Percentiles rank a stretch among this genome's conserved stretches.
phyloP scores from a whole-genome alignment of 2,888 invertebrate species.

The Nezara viridula region DNA sequence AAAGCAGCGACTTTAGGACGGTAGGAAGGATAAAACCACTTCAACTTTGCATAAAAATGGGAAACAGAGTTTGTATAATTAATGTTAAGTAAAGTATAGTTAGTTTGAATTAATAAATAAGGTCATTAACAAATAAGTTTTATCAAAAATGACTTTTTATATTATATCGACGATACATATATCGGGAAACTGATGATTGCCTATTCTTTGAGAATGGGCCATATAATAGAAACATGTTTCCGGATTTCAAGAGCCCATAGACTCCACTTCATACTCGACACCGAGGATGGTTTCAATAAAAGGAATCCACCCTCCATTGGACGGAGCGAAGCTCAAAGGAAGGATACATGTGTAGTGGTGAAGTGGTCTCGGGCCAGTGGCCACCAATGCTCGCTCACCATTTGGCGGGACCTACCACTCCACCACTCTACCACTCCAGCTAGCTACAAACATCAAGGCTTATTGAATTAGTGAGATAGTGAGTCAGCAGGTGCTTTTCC shows the following conservation, averaged over 20 bases:
- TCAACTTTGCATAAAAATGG: too few relatives aligned
- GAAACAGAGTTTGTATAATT: too few relatives aligned
- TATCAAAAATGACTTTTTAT: too few relatives aligned
- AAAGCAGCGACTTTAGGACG: too few relatives aligned
- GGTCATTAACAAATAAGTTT: too few relatives aligned
- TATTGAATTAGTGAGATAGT: conserved; percentile 49
- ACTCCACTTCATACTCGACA: not conserved
- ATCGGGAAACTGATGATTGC: not conserved
- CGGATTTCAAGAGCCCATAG: not conserved
- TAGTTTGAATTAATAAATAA: too few relatives aligned
- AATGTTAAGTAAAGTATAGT: too few relatives aligned
- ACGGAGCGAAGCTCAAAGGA: not conserved
- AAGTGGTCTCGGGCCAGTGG: conserved; percentile 33
- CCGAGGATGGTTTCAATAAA: conserved; percentile 11
- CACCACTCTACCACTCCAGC: conserved; percentile 23
- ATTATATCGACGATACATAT: too few relatives aligned
- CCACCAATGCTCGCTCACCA: conserved; percentile 20
- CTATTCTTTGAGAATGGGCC: not conserved
- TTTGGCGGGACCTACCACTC: not conserved
- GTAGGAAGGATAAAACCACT: too few relatives aligned
- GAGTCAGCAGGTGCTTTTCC: conserved; percentile 44
- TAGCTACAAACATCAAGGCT: conserved; percentile 30
- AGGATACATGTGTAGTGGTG: conserved; percentile 48
- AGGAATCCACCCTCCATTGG: conserved; percentile 29
- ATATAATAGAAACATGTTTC: not conserved